phyloP scores from a whole-genome alignment of 2,888 invertebrate genomes.

The Arctia plantaginis region DNA sequence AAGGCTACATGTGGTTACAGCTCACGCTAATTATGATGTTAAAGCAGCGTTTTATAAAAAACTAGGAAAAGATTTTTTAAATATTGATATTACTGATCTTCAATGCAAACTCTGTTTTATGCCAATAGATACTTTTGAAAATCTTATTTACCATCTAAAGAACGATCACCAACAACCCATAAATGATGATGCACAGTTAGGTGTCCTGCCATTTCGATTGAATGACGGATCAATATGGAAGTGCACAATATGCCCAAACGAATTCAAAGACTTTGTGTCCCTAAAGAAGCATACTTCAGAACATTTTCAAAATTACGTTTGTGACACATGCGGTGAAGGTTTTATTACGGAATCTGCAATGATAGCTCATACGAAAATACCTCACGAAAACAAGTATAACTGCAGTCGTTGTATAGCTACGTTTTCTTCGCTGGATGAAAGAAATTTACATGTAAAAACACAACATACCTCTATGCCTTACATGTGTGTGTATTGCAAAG shows the following conservation, averaged over 20 bases:
- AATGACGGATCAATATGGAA: constrained; percentile 79
- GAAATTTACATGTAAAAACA: constrained; percentile 78
- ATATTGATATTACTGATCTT: constrained; percentile 78
- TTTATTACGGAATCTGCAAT: constrained; percentile 81
- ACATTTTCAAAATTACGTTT: constrained; percentile 82
- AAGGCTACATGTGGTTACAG: constrained; percentile 69
- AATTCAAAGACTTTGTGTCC: constrained; percentile 78
- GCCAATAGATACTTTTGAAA: constrained; percentile 71
- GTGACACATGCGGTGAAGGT: constrained; percentile 81
- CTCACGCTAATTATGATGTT: constrained; percentile 76
- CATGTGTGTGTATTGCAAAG: constrained; percentile 78
- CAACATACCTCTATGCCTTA: constrained; percentile 79
- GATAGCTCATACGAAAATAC: constrained; percentile 79
- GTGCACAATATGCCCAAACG: constrained; percentile 78
- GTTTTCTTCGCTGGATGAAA: constrained; percentile 74
- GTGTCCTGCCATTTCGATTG: constrained; percentile 76
- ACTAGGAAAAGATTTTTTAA: constrained; percentile 79
- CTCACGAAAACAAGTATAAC: constrained; percentile 79
- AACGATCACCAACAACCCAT: constrained; percentile 77
- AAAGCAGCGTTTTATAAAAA: constrained; percentile 81
- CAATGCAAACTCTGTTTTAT: constrained; percentile 80
- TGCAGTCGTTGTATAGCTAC: constrained; percentile 80
- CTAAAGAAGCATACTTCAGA: constrained; percentile 79
- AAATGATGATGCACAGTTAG: constrained; percentile 74
- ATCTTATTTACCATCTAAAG: constrained; percentile 73